Evolutionary conservation across 2,888 invertebrate genomes (phyloP).

Genomic region (Melanostoma mellinum): DNA sequence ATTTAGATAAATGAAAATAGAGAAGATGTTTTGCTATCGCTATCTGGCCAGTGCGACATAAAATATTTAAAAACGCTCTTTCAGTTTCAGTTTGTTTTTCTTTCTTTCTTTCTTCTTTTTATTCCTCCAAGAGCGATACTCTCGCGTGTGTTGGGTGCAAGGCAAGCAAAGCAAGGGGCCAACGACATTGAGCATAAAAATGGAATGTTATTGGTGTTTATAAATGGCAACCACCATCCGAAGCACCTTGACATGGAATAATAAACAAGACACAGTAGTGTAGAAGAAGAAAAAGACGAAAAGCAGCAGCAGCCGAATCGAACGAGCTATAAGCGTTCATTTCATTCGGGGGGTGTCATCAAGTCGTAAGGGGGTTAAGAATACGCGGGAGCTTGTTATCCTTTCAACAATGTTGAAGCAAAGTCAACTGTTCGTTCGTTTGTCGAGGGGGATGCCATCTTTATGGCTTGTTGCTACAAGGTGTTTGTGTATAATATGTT

Average conservation of each 20-base stretch:
- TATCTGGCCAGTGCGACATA: conserved; percentile 6
- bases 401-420: not conserved
- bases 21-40: not conserved
- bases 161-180: conserved; percentile 37
- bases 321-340: not conserved
- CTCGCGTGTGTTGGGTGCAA: not conserved
- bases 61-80: conserved; percentile 19
- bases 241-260: conserved; percentile 56
- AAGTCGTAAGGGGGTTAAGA: not conserved
- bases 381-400: not conserved
- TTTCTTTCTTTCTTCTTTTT: not conserved
- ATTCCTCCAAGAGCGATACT: not conserved
- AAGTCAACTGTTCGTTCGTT: not conserved
- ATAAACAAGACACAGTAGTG: conserved; percentile 27
- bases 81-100: not conserved
- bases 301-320: not conserved
- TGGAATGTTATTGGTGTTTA: conserved; percentile 54
- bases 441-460: not conserved
- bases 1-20: conserved; percentile 1
- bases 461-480: not conserved
- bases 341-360: not conserved
- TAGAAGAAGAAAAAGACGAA: not conserved
- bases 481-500: not conserved
- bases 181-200: conserved; percentile 65
- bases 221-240: conserved; percentile 20